A percentile compares a stretch with the other conserved stretches of the same genome.
Evolutionary conservation across 2,797 vertebrate genomes (phyloP).

Genomic region (Propithecus deckenii): DNA sequence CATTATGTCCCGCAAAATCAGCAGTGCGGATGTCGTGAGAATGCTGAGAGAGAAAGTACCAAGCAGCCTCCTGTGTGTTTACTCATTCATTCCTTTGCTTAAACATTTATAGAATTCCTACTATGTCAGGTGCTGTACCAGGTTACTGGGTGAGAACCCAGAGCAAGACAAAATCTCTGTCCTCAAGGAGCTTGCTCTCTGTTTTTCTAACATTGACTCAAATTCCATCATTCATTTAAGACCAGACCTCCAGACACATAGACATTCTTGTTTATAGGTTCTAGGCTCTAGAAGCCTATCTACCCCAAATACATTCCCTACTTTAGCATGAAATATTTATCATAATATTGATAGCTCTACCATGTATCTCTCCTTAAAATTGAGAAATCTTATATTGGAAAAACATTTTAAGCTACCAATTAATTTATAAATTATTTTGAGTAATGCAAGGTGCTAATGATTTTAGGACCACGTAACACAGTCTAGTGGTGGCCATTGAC

Average conservation of each 20-base stretch:
- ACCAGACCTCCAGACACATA: neutral
- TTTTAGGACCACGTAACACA: neutral
- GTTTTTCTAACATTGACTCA: conserved; percentile 25
- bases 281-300: neutral
- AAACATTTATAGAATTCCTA: neutral
- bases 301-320: neutral
- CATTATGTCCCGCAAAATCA: neutral
- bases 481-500: neutral
- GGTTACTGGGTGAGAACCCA: conserved; percentile 4
- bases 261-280: neutral
- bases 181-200: neutral
- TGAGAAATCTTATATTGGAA: neutral
- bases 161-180: neutral
- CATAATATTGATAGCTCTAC: neutral
- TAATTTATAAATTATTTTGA: conserved; percentile 22
- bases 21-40: neutral
- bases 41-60: neutral
- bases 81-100: neutral
- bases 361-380: neutral
- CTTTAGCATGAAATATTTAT: conserved; percentile 1
- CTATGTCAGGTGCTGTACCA: neutral
- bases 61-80: neutral
- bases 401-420: neutral
- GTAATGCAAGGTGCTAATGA: neutral
- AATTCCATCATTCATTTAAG: neutral